phyloP scores from a whole-genome alignment of 2,888 invertebrate species.

The Ormyrus pomaceus region DNA sequence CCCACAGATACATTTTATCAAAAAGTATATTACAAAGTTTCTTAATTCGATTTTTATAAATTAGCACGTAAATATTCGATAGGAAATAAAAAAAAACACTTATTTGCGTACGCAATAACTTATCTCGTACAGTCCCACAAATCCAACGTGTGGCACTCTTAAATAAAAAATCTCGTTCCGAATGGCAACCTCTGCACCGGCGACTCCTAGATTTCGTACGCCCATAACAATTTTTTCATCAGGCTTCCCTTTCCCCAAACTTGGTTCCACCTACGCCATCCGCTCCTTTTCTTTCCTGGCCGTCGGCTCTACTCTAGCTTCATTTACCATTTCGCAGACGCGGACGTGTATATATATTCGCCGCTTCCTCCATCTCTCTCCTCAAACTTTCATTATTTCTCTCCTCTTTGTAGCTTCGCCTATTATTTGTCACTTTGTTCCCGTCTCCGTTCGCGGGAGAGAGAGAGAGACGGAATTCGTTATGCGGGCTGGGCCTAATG shows the following conservation, averaged over 20 bases:
- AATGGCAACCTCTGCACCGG: no score
- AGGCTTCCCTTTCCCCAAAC: conserved; percentile 26
- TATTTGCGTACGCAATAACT: no score
- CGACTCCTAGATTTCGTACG: conserved; percentile 36
- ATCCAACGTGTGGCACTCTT: no score
- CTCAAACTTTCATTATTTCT: conserved; percentile 21
- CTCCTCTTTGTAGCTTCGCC: neutral
- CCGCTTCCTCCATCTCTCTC: conserved; percentile 28
- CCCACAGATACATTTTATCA: no score
- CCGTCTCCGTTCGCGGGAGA: neutral
- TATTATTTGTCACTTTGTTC: conserved; percentile 12
- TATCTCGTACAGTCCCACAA: no score
- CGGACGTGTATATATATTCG: neutral
- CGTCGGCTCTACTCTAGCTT: conserved; percentile 33
- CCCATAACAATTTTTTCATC: conserved; percentile 46
- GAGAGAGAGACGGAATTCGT: neutral
- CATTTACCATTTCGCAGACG: conserved; percentile 40
- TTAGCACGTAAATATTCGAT: no score
- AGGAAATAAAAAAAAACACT: no score
- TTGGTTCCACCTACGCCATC: conserved; percentile 50
- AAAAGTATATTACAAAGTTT: no score
- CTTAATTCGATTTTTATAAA: no score
- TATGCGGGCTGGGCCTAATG: neutral
- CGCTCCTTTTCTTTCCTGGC: conserved; percentile 46
- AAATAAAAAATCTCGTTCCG: no score